phyloP scores from a whole-genome alignment of 1,140 invertebrate genomes.

The Whitmania pigra region DNA sequence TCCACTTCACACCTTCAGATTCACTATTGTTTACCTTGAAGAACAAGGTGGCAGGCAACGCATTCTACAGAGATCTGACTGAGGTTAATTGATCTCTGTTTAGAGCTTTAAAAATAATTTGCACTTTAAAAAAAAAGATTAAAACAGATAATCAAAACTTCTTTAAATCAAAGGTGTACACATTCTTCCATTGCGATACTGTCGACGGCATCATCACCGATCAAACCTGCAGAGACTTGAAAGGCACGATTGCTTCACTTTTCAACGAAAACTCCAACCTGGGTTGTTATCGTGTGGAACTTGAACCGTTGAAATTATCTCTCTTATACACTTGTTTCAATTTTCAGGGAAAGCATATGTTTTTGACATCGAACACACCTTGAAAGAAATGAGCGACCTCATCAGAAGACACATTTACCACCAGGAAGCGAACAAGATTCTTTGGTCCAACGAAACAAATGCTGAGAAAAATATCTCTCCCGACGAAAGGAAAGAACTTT shows the following conservation, averaged over 20 bases:
- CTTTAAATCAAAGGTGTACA: slow-evolving; percentile 50
- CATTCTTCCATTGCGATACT: slow-evolving; percentile 79
- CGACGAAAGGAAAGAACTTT: neutral
- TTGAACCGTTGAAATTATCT: neutral
- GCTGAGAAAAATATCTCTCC: neutral
- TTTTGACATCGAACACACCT: slow-evolving; percentile 72
- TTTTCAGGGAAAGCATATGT: slow-evolving; percentile 61
- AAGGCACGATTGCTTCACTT: slow-evolving; percentile 71
- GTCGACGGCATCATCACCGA: slow-evolving; percentile 70
- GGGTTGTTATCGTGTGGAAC: slow-evolving; percentile 35
- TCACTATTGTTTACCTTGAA: slow-evolving; percentile 65
- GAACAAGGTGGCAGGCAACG: slow-evolving; percentile 60
- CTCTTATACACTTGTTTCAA: neutral
- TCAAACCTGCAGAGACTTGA: slow-evolving; percentile 73
- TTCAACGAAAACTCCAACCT: slow-evolving; percentile 75
- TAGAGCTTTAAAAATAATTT: neutral
- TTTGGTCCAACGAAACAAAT: neutral
- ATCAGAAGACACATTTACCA: slow-evolving; percentile 49
- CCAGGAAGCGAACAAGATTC: neutral
- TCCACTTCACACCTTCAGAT: slow-evolving; percentile 38
- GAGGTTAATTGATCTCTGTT: slow-evolving; percentile 41
- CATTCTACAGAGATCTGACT: slow-evolving; percentile 70
- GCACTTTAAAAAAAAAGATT: neutral
- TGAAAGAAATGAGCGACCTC: slow-evolving; percentile 72
- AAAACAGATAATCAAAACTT: neutral